Percentiles rank a stretch among this genome's conserved stretches.
phyloP scores from a whole-genome alignment of 2,888 invertebrate genomes.

The Lasius platythorax region DNA sequence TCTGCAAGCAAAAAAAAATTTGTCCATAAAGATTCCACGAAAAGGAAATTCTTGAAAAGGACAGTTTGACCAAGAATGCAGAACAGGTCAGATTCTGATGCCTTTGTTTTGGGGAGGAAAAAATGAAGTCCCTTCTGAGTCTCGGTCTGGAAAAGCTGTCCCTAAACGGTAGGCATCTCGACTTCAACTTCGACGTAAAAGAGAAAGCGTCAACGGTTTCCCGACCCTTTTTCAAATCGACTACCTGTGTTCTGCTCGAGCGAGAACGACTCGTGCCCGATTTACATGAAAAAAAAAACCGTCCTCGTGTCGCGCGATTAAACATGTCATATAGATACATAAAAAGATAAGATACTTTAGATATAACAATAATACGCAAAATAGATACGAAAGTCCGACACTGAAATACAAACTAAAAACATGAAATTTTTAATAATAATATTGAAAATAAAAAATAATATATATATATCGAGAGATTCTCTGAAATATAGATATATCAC shows the following conservation, averaged over 20 bases:
- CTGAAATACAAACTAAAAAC: not conserved
- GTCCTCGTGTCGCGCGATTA: not conserved
- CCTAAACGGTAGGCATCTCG: not conserved
- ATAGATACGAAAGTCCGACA: not conserved
- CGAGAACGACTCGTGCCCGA: slow-evolving; percentile 9
- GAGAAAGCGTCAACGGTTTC: slow-evolving; percentile 14
- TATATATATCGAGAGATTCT: not conserved
- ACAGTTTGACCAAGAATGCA: not conserved
- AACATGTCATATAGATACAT: not conserved
- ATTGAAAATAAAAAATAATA: not conserved
- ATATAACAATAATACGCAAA: not conserved
- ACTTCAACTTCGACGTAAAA: not conserved
- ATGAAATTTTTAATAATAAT: not conserved
- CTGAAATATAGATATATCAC: not conserved
- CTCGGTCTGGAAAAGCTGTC: not conserved
- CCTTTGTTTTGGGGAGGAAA: not conserved
- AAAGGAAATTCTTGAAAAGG: too few species aligned
- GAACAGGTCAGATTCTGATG: not conserved
- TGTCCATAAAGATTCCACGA: not conserved
- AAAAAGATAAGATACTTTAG: not conserved
- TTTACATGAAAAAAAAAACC: not conserved
- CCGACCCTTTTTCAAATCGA: slow-evolving; percentile 13
- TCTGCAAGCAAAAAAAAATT: not conserved
- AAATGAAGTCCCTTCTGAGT: not conserved
- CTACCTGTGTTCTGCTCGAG: slow-evolving; percentile 60